Percentiles rank a stretch among this genome's conserved stretches.
Evolutionary conservation across 2,797 vertebrate genomes (phyloP).

Genomic region (Cygnus olor): DNA sequence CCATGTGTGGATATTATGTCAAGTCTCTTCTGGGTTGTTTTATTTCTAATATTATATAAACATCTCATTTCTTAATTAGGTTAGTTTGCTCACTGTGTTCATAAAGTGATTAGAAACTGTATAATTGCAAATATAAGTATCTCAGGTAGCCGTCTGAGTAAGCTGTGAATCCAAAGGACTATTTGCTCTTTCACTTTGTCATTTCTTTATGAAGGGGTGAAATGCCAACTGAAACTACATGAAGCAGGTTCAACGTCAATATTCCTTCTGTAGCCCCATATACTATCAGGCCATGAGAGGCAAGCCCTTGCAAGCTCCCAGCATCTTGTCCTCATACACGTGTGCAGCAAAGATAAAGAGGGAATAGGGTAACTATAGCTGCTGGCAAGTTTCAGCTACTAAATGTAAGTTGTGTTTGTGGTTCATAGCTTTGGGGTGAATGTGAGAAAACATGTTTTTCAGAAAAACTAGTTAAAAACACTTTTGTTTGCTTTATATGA

Average conservation of each 20-base stretch:
- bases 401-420: neutral
- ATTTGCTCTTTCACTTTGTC: neutral
- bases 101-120: neutral
- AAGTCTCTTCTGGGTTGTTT: neutral
- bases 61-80: neutral
- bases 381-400: neutral
- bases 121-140: neutral
- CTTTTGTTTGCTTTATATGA: neutral
- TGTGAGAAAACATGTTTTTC: neutral
- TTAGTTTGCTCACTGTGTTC: neutral
- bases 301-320: neutral
- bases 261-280: neutral
- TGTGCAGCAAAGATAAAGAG: too few species aligned
- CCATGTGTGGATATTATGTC: neutral
- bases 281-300: neutral
- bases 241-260: neutral
- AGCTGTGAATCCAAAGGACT: neutral
- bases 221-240: neutral
- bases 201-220: neutral
- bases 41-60: neutral
- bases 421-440: neutral
- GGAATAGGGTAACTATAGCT: neutral
- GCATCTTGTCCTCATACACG: neutral
- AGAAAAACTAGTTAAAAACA: neutral
- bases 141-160: neutral